phyloP scores from a whole-genome alignment of 2,797 vertebrate genomes.

The Peromyscus nudipes region DNA sequence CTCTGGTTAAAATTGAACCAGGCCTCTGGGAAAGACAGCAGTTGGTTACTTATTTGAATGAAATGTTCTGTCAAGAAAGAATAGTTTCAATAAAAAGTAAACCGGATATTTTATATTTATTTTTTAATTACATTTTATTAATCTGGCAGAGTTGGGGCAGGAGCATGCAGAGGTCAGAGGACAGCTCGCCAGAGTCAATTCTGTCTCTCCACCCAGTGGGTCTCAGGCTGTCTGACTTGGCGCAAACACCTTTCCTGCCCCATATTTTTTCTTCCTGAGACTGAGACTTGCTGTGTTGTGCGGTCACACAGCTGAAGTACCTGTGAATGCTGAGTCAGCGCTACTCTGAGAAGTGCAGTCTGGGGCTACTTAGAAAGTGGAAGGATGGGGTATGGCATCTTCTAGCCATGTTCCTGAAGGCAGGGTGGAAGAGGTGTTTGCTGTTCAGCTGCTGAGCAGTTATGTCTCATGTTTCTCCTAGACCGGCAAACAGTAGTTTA shows the following conservation, averaged over 20 bases:
- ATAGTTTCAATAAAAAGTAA: neutral
- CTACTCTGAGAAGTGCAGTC: neutral
- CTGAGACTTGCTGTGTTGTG: neutral
- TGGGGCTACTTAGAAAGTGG: neutral
- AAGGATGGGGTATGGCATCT: neutral
- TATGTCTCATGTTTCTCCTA: neutral
- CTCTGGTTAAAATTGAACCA: constrained; percentile 47
- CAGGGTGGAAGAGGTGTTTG: neutral
- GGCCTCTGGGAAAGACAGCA: constrained; percentile 25
- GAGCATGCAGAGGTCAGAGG: neutral
- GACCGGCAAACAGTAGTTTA: neutral
- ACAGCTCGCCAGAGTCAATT: neutral
- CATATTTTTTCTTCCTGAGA: neutral
- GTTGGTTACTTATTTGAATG: constrained; percentile 27
- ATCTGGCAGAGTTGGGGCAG: neutral
- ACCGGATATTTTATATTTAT: neutral
- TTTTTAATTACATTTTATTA: neutral
- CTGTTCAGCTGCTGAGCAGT: neutral
- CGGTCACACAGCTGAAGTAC: neutral
- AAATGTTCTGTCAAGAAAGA: constrained; percentile 40
- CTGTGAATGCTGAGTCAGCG: neutral
- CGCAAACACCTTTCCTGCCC: neutral
- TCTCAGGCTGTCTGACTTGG: neutral
- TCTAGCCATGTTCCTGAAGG: neutral
- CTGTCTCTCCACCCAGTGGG: neutral